Percentiles rank a stretch among this genome's conserved stretches.
Evolutionary conservation across 2,797 vertebrate species (phyloP).

Genomic region (Uromys caudimaculatus): DNA sequence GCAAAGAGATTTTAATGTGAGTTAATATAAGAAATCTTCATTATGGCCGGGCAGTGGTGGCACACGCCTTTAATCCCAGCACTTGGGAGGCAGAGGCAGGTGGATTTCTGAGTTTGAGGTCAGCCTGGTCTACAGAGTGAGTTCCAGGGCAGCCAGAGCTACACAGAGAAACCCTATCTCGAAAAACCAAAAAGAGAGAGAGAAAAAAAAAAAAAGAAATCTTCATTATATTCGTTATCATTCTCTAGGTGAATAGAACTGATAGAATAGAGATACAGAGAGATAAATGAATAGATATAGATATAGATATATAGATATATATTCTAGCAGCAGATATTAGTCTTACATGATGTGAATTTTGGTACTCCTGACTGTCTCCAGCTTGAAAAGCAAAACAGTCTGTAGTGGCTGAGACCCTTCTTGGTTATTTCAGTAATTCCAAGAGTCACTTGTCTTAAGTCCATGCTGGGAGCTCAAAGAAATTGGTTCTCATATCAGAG

Average conservation of each 20-base stretch:
- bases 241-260: not conserved
- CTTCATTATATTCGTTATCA: not conserved
- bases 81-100: too few species aligned
- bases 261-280: not conserved
- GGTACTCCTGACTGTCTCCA: too few species aligned
- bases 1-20: not conserved
- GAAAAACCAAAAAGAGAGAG: too few species aligned
- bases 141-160: too few species aligned
- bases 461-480: not conserved
- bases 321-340: not conserved
- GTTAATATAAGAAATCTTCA: not conserved
- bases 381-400: too few species aligned
- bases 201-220: too few species aligned
- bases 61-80: too few species aligned
- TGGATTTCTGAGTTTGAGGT: too few species aligned
- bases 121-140: too few species aligned
- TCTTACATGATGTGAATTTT: not conserved
- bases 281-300: not conserved
- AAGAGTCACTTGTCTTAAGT: not conserved
- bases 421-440: too few species aligned
- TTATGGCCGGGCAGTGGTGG: too few species aligned
- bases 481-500: not conserved
- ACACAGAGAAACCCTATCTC: too few species aligned
- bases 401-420: not conserved
- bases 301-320: not conserved